Conservation (phyloP, 2,113 vertebrate genomes). For the Zingel zingel region DNA sequence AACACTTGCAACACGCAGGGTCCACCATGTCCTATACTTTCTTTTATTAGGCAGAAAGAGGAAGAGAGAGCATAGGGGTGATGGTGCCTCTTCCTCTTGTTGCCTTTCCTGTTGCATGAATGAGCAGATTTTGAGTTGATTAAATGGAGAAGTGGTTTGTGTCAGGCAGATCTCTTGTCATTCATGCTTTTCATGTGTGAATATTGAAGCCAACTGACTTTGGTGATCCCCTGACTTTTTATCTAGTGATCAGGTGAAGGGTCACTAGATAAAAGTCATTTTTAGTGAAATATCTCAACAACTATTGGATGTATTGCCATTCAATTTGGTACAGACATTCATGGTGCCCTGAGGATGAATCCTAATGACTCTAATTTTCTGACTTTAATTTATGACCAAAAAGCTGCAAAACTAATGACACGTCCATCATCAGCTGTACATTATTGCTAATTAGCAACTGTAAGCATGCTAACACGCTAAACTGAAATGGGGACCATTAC, state of each 20-base stretch:
- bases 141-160: constrained; percentile 48
- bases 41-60: constrained; percentile 66
- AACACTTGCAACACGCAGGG: constrained; percentile 24
- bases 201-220: not conserved
- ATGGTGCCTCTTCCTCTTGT: constrained; percentile 59
- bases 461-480: not conserved
- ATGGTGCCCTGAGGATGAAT: not conserved
- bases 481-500: not conserved
- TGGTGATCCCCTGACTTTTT: not conserved
- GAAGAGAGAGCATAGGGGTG: constrained; percentile 45
- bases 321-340: not conserved
- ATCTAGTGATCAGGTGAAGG: too few species aligned
- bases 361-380: not conserved
- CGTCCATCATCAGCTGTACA: not conserved
- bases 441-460: not conserved
- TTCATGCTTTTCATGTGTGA: constrained; percentile 28
- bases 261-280: too few species aligned
- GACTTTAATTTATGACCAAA: not conserved
- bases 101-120: constrained; percentile 64
- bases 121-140: constrained; percentile 37
- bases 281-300: not conserved
- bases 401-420: not conserved
- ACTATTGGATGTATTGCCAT: not conserved
- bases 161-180: constrained; percentile 9
- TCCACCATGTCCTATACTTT: constrained; percentile 41